Evolutionary conservation across 2,797 vertebrate genomes (phyloP).

Genomic region (Saxicola maurus): DNA sequence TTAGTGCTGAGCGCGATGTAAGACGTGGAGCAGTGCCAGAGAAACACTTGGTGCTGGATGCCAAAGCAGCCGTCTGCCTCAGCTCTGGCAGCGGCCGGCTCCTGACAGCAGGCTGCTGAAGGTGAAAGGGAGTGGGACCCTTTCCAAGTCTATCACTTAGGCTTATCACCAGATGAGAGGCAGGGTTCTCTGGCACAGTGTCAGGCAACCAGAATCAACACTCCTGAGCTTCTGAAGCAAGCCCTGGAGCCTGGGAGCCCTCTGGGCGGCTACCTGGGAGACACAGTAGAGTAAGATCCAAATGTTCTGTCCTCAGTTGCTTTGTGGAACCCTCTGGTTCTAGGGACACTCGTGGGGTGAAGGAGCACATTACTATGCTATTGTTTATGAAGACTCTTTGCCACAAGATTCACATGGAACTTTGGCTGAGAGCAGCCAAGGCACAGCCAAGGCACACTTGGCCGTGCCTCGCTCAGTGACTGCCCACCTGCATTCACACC

Average conservation of each 20-base stretch:
- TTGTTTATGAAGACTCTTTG: not conserved
- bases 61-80: constrained; percentile 6
- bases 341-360: not conserved
- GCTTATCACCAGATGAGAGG: constrained; percentile 16
- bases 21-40: constrained; percentile 1
- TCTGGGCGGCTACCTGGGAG: not conserved
- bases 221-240: not conserved
- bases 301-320: not conserved
- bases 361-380: not conserved
- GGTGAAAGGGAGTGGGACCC: constrained; percentile 5
- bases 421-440: not conserved
- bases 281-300: not conserved
- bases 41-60: constrained; percentile 15
- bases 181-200: not conserved
- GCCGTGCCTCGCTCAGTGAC: rapidly evolving
- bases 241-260: not conserved
- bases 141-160: constrained; percentile 29
- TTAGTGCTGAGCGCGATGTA: not conserved
- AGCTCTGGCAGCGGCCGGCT: not conserved
- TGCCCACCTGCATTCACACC: not conserved
- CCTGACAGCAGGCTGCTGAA: constrained; percentile 1
- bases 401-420: not conserved
- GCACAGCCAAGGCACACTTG: not conserved
- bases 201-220: not conserved
- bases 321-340: not conserved